Evolutionary conservation across 2,888 invertebrate genomes (phyloP).

Genomic region (Bhutanitis thaidina): DNA sequence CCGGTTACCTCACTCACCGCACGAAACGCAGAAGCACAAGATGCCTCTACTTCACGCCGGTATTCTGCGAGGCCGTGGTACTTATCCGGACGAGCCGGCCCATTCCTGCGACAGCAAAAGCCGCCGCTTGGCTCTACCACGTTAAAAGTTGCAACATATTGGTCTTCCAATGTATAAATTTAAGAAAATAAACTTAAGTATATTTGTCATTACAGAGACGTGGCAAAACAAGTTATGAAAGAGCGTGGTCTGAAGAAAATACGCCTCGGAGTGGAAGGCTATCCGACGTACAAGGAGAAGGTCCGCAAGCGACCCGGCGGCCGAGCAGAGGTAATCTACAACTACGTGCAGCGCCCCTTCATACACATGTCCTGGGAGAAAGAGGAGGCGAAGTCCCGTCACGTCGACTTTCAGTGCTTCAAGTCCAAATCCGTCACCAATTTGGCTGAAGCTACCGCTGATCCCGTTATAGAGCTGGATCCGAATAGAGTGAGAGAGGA

Average conservation of each 20-base stretch:
- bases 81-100: no score
- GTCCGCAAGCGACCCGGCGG: constrained; percentile 97
- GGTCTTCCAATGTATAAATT: no score
- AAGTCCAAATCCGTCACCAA: constrained; percentile 99
- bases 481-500: constrained; percentile 70
- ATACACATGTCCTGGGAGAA: constrained; percentile 99
- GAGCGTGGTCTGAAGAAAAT: constrained; percentile 99
- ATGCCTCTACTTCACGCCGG: no score
- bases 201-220: constrained; percentile 87
- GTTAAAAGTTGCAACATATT: no score
- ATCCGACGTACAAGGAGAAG: constrained; percentile 99
- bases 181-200: no score
- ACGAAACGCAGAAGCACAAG: no score
- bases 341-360: constrained; percentile 99
- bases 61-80: no score
- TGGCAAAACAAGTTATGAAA: constrained; percentile 99
- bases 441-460: constrained; percentile 96
- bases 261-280: constrained; percentile 98
- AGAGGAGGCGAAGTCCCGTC: constrained; percentile 98
- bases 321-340: constrained; percentile 97
- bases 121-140: no score
- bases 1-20: no score
- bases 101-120: no score
- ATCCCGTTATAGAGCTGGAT: constrained; percentile 86
- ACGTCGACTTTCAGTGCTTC: constrained; percentile 99